A percentile compares a stretch with the other conserved stretches of the same genome.
Evolutionary conservation across 2,113 vertebrate genomes (phyloP).

Genomic region (Scatophagus argus): DNA sequence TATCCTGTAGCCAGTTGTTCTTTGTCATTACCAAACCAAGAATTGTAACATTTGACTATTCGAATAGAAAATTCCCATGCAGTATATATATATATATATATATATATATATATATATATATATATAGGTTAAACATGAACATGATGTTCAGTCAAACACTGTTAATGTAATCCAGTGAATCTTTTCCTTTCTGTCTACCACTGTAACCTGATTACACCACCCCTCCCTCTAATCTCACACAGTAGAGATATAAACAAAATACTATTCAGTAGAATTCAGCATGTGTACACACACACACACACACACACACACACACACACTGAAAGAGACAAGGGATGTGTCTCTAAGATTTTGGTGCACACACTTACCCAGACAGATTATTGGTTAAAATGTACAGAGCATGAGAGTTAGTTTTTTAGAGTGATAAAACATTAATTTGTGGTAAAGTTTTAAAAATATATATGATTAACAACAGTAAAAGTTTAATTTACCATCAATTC

Average conservation of each 20-base stretch:
- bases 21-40: background rate
- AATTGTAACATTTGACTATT: background rate
- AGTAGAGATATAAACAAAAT: constrained; percentile 52
- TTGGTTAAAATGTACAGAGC: background rate
- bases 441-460: background rate
- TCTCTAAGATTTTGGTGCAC: constrained; percentile 25
- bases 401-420: too few relatives aligned
- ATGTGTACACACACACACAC: background rate
- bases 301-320: constrained; percentile 33
- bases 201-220: constrained; percentile 70
- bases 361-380: background rate
- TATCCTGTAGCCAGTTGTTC: too few relatives aligned
- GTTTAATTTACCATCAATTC: background rate
- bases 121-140: constrained; percentile 63
- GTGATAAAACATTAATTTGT: too few relatives aligned
- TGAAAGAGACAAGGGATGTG: constrained; percentile 3
- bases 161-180: constrained; percentile 68
- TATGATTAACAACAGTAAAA: background rate
- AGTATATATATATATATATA: too few relatives aligned
- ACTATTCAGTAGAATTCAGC: constrained; percentile 35
- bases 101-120: too few relatives aligned
- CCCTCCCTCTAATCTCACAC: constrained; percentile 75
- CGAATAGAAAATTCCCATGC: background rate
- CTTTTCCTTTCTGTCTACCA: constrained; percentile 51
- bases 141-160: constrained; percentile 62